phyloP scores from a whole-genome alignment of 2,888 invertebrate genomes.

The Cosmopolites sordidus region DNA sequence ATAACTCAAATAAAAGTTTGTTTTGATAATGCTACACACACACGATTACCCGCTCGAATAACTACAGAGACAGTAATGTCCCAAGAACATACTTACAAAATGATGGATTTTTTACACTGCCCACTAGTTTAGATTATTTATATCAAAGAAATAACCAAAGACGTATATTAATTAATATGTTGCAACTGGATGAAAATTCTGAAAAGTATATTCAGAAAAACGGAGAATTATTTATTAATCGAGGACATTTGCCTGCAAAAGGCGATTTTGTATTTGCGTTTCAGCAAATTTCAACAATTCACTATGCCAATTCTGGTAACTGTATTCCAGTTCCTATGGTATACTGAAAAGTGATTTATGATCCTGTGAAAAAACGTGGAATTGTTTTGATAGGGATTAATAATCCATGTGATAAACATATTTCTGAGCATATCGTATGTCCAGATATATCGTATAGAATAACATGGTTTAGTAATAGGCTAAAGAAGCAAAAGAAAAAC shows the following conservation, averaged over 20 bases:
- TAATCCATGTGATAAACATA: constrained; percentile 51
- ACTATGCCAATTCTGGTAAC: constrained; percentile 52
- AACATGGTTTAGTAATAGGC: constrained; percentile 56
- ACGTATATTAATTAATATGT: constrained; percentile 34
- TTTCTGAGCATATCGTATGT: constrained; percentile 34
- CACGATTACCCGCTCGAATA: constrained; percentile 49
- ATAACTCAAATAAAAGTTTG: constrained; percentile 54
- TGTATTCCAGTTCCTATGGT: constrained; percentile 55
- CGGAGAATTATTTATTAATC: constrained; percentile 40
- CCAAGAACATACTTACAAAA: constrained; percentile 50
- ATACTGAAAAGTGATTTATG: constrained; percentile 60
- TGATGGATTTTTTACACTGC: constrained; percentile 51
- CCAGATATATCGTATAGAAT: constrained; percentile 54
- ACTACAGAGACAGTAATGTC: constrained; percentile 51
- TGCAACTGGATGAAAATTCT: constrained; percentile 32
- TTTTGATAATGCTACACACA: constrained; percentile 54
- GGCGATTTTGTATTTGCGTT: constrained; percentile 52
- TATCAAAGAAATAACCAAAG: constrained; percentile 31
- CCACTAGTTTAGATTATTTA: constrained; percentile 18
- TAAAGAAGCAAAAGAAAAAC: constrained; percentile 42
- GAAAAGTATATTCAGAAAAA: constrained; percentile 38
- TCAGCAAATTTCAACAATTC: constrained; percentile 53
- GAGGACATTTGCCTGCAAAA: constrained; percentile 54
- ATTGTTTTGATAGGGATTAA: constrained; percentile 61
- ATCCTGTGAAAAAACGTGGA: constrained; percentile 50